Conservation (phyloP, 92 coral and sea anemone species). For the Nematostella vectensis region DNA sequence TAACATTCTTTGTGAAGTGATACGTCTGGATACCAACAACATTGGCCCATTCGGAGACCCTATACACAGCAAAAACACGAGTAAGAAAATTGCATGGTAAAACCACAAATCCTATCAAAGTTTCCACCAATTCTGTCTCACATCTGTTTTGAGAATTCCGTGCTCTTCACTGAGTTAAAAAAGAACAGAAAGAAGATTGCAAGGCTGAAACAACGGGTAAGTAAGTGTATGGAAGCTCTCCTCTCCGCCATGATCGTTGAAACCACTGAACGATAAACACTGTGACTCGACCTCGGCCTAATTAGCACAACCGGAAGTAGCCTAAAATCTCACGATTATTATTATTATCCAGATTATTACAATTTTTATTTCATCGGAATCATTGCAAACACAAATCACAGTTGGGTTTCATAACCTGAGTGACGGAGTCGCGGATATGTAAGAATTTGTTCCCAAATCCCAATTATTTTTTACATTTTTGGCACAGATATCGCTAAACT, state of each 20-base stretch:
- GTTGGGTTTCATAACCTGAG: too few species aligned
- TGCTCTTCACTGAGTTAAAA: background rate
- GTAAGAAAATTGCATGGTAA: background rate
- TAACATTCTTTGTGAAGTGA: slow-evolving; percentile 19
- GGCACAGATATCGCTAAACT: too few species aligned
- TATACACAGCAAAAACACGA: background rate
- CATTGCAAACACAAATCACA: too few species aligned
- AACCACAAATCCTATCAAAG: background rate
- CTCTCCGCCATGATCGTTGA: slow-evolving; percentile 11
- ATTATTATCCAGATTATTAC: too few species aligned
- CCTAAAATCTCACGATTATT: background rate
- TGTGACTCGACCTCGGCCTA: slow-evolving; percentile 4
- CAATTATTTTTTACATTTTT: too few species aligned
- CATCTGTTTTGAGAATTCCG: background rate
- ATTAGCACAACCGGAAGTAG: slow-evolving; percentile 1
- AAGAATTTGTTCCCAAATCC: too few species aligned
- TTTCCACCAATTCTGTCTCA: background rate
- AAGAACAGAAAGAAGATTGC: background rate
- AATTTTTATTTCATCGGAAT: too few species aligned
- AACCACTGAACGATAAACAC: slow-evolving; percentile 14
- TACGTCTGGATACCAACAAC: slow-evolving; percentile 37
- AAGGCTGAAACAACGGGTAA: background rate
- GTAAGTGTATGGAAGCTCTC: slow-evolving; percentile 2
- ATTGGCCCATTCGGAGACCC: slow-evolving; percentile 69
- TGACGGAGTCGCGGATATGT: too few species aligned